Base-by-base conservation (phyloP, 2,797 vertebrate species). In the Tragelaphus eurycerus region DNA sequence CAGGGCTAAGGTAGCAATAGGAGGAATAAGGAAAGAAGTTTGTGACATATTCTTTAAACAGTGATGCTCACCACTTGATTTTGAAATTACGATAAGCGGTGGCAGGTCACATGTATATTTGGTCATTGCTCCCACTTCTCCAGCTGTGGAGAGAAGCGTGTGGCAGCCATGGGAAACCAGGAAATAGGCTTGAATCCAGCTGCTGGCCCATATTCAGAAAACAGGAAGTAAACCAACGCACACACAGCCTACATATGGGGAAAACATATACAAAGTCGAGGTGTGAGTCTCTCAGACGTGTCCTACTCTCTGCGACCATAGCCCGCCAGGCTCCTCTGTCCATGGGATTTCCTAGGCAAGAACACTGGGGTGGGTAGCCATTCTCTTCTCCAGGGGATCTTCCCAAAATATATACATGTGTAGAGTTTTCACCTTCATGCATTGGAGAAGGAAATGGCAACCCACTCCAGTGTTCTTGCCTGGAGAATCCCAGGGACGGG, bases 141-240 rank as follows among this genome's bases (percentile, higher is more conserved):
- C 94, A 92, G 96, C 55, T 88, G 85, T 38, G 89, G 64, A 74
- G 38, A 84, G 38, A 48, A 52, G 16, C 84, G 59, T 4, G 54
- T 4, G 59, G 91, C 48, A 88, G 74, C 95, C 92, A 81, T 27
- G 21, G 93, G 76, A 82, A 97, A 93, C 83, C 82, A 95, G 95
- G 95, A 95, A 95, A 95, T 13, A 48, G 21, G 38, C 76, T 14
- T 4, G 62, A 90, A 86, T 96, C 97, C 96, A 96, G 93, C 34
- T 85, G 95, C 86, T 64, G 17, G 29, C 90, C 95, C 19, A 6
- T 27, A 90, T 27, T 95, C 67, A 89, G 94, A 86, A 92, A 97
- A 90, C 23, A 95, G 90, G 92, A 97, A 97, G 79, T 94, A 86
- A 97, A 91, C 79, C 79, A 91, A 78, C 27, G n/a, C 64, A 29